Conservation (phyloP, 2,888 invertebrate species). For the Hirtodrosophila duncani region DNA sequence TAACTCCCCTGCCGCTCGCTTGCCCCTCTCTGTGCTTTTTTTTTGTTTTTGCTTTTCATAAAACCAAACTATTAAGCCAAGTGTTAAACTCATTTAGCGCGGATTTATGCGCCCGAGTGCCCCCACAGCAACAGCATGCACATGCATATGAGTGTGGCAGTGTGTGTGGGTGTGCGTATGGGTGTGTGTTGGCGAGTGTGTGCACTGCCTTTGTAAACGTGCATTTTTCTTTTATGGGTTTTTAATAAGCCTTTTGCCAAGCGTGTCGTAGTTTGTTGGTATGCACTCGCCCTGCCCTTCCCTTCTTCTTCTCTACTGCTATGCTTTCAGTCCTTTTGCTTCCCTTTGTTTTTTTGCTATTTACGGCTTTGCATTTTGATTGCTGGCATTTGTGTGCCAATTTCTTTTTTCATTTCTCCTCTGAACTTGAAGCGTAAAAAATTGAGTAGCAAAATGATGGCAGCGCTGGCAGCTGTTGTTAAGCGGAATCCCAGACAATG, state of each 20-base stretch:
- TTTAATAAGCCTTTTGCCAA: conserved; percentile 68
- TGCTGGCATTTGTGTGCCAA: conserved; percentile 50
- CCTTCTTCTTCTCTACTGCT: conserved; percentile 8
- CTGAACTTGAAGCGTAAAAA: conserved; percentile 51
- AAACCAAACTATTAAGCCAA: conserved; percentile 71
- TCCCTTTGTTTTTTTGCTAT: conserved; percentile 34
- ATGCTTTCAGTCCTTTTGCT: conserved; percentile 5
- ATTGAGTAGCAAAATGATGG: conserved; percentile 24
- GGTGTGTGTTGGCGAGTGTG: conserved; percentile 17
- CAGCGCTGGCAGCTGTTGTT: conserved; percentile 14
- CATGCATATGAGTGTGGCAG: conserved; percentile 21
- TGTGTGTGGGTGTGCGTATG: not conserved
- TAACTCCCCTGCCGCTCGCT: not conserved
- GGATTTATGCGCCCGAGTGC: conserved; percentile 72
- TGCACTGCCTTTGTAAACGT: conserved; percentile 60
- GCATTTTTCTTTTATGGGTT: conserved; percentile 68
- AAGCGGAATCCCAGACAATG: conserved; percentile 2
- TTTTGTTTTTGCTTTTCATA: conserved; percentile 57
- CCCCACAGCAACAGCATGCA: too few relatives aligned
- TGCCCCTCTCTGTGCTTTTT: conserved; percentile 14
- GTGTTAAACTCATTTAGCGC: conserved; percentile 72
- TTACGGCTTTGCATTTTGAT: conserved; percentile 55
- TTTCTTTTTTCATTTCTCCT: conserved; percentile 15
- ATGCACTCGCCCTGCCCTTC: conserved; percentile 5
- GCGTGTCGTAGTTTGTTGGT: conserved; percentile 57